Evolutionary conservation across 2,113 vertebrate genomes (phyloP).

Genomic region (Lagopus muta): DNA sequence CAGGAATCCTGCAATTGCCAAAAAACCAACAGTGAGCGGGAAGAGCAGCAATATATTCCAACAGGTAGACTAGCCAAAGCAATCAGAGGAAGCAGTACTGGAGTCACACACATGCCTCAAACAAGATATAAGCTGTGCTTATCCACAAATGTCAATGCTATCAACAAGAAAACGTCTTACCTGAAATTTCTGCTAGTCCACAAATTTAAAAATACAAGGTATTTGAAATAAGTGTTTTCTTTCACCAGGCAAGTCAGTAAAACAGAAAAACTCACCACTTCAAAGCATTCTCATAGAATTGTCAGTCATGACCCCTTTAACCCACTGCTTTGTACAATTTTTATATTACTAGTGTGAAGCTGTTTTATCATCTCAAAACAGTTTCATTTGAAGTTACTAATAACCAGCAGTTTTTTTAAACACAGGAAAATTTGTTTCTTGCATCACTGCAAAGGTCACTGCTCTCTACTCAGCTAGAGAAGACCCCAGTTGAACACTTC

Average conservation of each 20-base stretch:
- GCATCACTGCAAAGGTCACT: not conserved
- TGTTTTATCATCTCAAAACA: not conserved
- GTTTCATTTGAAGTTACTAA: not conserved
- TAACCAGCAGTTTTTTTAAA: not conserved
- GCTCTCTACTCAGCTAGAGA: not conserved
- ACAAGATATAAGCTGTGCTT: rapidly evolving
- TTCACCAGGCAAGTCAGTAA: not conserved
- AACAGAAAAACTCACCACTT: not conserved
- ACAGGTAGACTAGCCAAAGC: no score
- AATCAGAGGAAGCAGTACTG: not conserved
- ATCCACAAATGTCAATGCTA: rapidly evolving
- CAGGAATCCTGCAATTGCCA: not conserved
- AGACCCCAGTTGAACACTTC: not conserved
- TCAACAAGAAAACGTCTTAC: not conserved
- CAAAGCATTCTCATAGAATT: not conserved
- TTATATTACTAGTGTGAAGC: not conserved
- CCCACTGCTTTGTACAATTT: not conserved
- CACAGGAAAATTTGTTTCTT: not conserved
- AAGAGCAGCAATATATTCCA: not conserved
- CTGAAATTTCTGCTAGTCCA: not conserved
- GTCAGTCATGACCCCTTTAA: not conserved
- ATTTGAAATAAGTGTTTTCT: not conserved
- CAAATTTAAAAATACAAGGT: not conserved
- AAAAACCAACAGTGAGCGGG: not conserved
- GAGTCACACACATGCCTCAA: not conserved